phyloP scores from a whole-genome alignment of 2,888 invertebrate species.

The Aromia moschata region DNA sequence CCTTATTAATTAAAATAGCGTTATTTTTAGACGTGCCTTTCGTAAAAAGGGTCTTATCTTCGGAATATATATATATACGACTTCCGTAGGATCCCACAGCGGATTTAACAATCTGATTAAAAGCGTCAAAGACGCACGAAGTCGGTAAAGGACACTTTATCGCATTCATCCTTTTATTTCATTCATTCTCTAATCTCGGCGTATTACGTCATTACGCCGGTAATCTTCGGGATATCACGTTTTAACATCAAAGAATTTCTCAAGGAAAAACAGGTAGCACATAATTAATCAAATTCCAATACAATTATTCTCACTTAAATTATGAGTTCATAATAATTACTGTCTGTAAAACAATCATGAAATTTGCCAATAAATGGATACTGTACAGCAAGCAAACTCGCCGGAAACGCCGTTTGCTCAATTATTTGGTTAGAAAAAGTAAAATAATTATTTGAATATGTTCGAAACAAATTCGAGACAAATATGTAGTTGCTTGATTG shows the following conservation, averaged over 20 bases:
- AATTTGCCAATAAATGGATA: no score
- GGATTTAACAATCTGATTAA: conserved; percentile 21
- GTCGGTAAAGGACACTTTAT: conserved; percentile 11
- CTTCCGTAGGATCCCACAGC: not conserved
- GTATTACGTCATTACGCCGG: not conserved
- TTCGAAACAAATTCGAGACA: no score
- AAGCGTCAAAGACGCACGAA: conserved; percentile 10
- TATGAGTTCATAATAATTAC: no score
- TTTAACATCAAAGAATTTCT: not conserved
- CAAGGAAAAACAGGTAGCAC: not conserved
- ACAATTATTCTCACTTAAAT: no score
- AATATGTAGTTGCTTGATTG: no score
- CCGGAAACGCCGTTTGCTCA: no score
- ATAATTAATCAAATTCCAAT: no score
- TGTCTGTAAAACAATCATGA: no score
- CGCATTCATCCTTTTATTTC: conserved; percentile 5
- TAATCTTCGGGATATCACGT: not conserved
- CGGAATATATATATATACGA: not conserved
- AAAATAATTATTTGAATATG: no score
- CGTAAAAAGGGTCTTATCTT: not conserved
- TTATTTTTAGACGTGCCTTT: not conserved
- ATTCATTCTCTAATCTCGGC: not conserved
- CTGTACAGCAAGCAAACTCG: no score
- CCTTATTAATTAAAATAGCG: not conserved
- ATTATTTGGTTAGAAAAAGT: no score